phyloP scores from a whole-genome alignment of 2,888 invertebrate species.

The Drosophila koepferae region DNA sequence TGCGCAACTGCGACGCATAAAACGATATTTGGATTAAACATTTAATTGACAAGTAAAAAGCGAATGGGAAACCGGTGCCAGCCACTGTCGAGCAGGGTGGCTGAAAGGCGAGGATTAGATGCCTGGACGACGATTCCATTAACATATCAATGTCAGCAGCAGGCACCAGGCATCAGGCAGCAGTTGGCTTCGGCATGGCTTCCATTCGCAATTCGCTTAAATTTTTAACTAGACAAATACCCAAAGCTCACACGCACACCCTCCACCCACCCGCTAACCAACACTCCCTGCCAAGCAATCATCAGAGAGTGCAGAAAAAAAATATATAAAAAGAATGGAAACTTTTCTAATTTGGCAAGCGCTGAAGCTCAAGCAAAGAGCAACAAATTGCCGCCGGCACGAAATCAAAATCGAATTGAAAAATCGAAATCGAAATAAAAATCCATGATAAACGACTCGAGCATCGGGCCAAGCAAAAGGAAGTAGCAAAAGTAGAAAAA shows the following conservation, averaged over 20 bases:
- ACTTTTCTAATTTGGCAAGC: conserved; percentile 77
- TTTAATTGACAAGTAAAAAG: conserved; percentile 71
- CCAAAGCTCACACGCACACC: conserved; percentile 64
- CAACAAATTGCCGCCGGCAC: conserved; percentile 67
- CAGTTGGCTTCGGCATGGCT: conserved; percentile 55
- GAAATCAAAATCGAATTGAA: conserved; percentile 59
- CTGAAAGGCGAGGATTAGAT: conserved; percentile 54
- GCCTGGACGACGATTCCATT: conserved; percentile 56
- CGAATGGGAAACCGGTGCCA: conserved; percentile 54
- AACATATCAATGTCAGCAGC: conserved; percentile 76
- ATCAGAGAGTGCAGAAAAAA: conserved; percentile 12
- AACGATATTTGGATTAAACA: conserved; percentile 79
- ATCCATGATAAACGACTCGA: conserved; percentile 33
- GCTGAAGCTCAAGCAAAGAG: conserved; percentile 32
- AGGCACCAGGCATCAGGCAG: conserved; percentile 9
- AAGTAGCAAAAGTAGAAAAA: conserved; percentile 81
- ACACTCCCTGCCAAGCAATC: conserved; percentile 33
- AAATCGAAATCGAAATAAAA: conserved; percentile 56
- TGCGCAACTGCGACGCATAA: conserved; percentile 53
- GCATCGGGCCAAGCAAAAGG: conserved; percentile 19
- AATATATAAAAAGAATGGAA: conserved; percentile 31
- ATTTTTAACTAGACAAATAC: conserved; percentile 81
- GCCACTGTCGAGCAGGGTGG: conserved; percentile 17
- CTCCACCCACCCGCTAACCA: neutral
- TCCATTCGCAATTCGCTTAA: conserved; percentile 77